These are phyloP conservation scores for Hydractinia echinata DNA, from an alignment of 30 jellyfish, hydroid and myxozoan species.

Conservation along the genomic window DNA sequence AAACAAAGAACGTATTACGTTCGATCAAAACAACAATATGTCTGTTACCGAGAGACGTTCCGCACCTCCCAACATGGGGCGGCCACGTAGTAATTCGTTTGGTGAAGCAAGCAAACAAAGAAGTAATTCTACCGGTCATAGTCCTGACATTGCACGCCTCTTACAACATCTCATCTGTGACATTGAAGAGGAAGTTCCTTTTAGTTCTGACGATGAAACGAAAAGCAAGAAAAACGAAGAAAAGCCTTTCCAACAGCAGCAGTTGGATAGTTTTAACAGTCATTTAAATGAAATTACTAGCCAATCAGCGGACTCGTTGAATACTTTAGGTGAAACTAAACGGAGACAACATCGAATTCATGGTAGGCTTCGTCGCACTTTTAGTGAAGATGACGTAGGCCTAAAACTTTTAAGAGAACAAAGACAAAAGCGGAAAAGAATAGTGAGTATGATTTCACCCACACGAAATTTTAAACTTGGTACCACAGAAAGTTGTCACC, in stretches of 20 bases:
- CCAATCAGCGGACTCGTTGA: constrained; percentile 7
- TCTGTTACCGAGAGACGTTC: background rate
- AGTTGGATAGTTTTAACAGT: constrained; percentile 21
- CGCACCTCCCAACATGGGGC: background rate
- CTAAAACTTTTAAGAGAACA: constrained; percentile 24
- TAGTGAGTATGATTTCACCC: background rate
- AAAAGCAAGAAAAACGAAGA: background rate
- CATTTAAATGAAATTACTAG: constrained; percentile 16
- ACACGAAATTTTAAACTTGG: no score
- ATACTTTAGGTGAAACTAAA: background rate
- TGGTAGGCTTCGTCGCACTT: constrained; percentile 20
- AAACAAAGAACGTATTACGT: background rate
- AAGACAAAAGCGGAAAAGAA: constrained; percentile 16
- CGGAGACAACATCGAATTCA: background rate
- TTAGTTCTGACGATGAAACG: constrained; percentile 6
- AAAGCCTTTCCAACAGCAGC: background rate
- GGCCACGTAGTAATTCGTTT: background rate
- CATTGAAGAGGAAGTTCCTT: constrained; percentile 28
- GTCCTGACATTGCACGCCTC: constrained; percentile 20
- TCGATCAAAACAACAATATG: background rate
- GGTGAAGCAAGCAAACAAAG: constrained; percentile 3
- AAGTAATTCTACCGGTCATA: constrained; percentile 31
- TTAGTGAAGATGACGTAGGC: constrained; percentile 25
- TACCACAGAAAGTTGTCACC: no score
- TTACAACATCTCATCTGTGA: constrained; percentile 37